These are phyloP conservation scores for Helicolenus hilgendorfi DNA, from an alignment of 2,797 vertebrate species.

Conservation along the genomic window DNA sequence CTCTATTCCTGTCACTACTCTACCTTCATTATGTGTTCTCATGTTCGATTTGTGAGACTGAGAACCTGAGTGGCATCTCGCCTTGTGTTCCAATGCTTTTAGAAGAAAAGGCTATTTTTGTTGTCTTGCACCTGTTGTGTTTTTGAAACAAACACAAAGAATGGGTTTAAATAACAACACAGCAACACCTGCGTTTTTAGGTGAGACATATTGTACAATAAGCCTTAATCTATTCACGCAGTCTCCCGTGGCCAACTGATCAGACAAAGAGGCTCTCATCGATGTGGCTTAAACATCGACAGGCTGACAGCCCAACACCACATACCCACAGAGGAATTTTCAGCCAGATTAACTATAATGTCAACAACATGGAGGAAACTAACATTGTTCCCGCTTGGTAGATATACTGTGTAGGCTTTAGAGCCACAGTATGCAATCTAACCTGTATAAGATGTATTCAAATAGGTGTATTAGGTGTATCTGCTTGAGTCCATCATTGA, in stretches of 20 bases:
- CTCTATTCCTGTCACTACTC: constrained; percentile 54
- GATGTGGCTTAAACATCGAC: constrained; percentile 19
- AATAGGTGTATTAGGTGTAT: background rate
- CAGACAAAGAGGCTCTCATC: constrained; percentile 12
- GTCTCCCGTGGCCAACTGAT: constrained; percentile 17
- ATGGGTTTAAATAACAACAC: background rate
- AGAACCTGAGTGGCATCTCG: constrained; percentile 33
- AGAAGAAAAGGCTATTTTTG: background rate
- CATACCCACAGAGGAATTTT: constrained; percentile 3
- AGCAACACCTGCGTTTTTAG: constrained; percentile 1
- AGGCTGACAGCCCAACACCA: background rate
- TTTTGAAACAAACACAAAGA: background rate
- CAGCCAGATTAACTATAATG: background rate
- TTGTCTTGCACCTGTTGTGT: background rate
- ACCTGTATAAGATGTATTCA: background rate
- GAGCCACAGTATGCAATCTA: background rate
- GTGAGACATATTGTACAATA: background rate
- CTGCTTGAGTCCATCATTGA: background rate
- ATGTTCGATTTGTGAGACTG: constrained; percentile 55
- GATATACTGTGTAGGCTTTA: background rate
- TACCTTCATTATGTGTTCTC: constrained; percentile 64
- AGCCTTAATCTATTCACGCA: background rate
- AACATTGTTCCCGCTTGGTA: background rate
- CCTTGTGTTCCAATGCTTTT: background rate
- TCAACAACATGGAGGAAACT: background rate